Evolutionary conservation across 2,888 invertebrate species (phyloP), one percentile per base, ranked within the genome.

Genomic region (Micoletzkya japonica): DNA sequence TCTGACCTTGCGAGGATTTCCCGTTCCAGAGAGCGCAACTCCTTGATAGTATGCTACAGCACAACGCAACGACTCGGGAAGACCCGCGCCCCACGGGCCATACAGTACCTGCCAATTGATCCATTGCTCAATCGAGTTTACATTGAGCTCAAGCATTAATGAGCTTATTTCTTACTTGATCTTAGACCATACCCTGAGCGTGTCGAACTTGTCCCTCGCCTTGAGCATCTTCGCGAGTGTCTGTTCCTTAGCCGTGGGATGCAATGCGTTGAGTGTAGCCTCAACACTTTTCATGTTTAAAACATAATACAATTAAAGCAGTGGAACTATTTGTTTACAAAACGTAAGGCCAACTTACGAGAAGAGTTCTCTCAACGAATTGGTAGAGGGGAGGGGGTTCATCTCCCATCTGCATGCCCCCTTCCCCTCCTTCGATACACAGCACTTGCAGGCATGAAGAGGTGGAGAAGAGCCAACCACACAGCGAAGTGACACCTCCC

Each of bases 381-480:
- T 4, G 34, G 17, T 66, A 37, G 26, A 54, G 37, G 4, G 54
- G 64, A 20, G 54, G 64, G 36, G 44, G 4, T 17, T 54, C 64
- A 1, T 66, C 64, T 2, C 54, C 54, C 54, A 54, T n/a, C 7
- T n/a, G 20, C 24, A 10, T 24, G 26, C 54, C 54, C 54, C 54
- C 64, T 32, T 63, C 63, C n/a, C 36, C 63, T 50, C 63, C 63
- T 28, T 63, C 63, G 17, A 63, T 34, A 20, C 63, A 49, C 32
- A 63, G 24, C 14, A 63, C 3, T 30, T 32, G 44, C 20, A 63
- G 50, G 28, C 26, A 14, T 17, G 36, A n/a, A n/a, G n/a, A 37
- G 0, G 64, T 10, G 20, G 36, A 49, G 64, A 66, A 66, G 26
- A 66, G 64, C 64, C 64, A 66, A 20, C 64, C 64, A n/a, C 54